Percentiles rank a stretch among this genome's conserved stretches.
Conservation (phyloP, 2,113 vertebrate genomes). For the Serranochromis macrocephalus region DNA sequence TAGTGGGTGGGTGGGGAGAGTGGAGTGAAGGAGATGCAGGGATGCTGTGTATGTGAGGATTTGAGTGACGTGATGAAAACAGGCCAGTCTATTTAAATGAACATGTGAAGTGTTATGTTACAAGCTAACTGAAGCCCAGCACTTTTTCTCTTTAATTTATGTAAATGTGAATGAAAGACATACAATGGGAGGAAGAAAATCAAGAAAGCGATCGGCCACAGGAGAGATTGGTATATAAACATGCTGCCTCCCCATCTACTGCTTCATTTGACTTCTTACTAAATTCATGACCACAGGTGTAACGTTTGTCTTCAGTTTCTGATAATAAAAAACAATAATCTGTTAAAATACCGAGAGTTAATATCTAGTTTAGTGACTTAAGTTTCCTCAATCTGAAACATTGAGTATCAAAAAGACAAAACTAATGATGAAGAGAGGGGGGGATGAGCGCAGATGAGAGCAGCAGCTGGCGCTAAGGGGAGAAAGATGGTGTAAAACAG, state of each 20-base stretch:
- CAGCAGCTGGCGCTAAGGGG: neutral
- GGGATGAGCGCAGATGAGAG: neutral
- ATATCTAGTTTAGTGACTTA: constrained; percentile 2
- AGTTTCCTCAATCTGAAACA: neutral
- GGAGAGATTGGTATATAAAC: neutral
- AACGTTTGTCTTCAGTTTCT: neutral
- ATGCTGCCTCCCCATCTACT: neutral
- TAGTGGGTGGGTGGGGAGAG: neutral
- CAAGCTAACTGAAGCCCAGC: neutral
- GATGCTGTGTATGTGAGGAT: neutral
- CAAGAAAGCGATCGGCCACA: neutral
- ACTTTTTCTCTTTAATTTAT: neutral
- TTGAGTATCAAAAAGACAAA: neutral
- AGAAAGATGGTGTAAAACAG: neutral
- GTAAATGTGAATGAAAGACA: neutral
- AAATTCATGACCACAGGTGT: neutral
- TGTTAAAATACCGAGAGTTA: neutral
- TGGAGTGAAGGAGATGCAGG: neutral
- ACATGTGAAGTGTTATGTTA: neutral
- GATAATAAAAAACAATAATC: neutral
- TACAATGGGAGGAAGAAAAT: neutral
- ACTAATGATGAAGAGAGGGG: neutral
- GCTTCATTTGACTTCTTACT: neutral
- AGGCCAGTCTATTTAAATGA: constrained; percentile 3
- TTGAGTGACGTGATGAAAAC: constrained; percentile 7